These are phyloP conservation scores for Phyllotis vaccarum DNA, from an alignment of 2,797 vertebrate species.

Conservation along the genomic window DNA sequence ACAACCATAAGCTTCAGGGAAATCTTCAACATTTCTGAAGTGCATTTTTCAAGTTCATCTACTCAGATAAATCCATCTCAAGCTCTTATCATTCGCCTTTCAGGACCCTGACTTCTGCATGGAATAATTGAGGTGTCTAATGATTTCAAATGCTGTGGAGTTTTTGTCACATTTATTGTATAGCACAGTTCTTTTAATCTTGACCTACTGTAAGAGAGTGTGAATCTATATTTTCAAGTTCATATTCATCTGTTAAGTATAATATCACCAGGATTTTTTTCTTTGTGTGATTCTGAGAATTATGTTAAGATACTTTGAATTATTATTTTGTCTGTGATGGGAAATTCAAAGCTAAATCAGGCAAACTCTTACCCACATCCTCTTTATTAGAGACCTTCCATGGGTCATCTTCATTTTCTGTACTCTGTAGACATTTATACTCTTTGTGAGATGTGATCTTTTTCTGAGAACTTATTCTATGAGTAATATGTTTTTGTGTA, in stretches of 20 bases:
- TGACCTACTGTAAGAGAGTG: not conserved
- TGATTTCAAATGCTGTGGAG: not conserved
- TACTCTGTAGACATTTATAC: not conserved
- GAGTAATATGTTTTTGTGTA: not conserved
- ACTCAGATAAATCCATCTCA: not conserved
- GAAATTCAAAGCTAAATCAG: not conserved
- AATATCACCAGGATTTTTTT: not conserved
- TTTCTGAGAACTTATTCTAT: not conserved
- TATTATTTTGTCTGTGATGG: not conserved
- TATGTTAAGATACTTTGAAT: not conserved
- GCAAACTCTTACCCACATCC: not conserved
- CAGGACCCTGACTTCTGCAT: not conserved
- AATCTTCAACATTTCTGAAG: not conserved
- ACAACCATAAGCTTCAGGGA: not conserved
- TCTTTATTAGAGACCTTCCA: not conserved
- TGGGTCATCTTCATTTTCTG: not conserved
- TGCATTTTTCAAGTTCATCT: not conserved
- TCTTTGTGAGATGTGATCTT: accelerated
- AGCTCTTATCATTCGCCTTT: not conserved
- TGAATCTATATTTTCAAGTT: not conserved
- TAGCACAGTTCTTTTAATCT: not conserved
- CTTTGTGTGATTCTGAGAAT: not conserved
- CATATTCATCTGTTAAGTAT: not conserved
- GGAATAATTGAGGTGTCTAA: not conserved
- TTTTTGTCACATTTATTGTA: not conserved